These are phyloP conservation scores for Panopea generosa DNA, from an alignment of 2,888 invertebrate species.

Conservation along the genomic window DNA sequence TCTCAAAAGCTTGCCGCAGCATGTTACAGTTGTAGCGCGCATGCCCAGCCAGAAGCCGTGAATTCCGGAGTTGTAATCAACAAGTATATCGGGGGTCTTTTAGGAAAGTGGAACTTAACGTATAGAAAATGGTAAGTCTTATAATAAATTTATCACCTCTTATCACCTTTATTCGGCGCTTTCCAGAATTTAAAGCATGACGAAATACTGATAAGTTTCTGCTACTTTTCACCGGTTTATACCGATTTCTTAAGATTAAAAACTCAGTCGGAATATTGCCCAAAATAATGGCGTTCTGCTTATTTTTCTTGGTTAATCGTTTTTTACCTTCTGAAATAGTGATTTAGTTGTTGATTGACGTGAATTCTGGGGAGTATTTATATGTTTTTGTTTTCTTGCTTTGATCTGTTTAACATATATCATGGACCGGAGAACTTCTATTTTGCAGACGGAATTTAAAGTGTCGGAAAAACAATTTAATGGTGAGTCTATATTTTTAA, in stretches of 20 bases:
- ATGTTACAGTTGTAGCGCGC: no score
- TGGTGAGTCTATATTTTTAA: conserved; percentile 55
- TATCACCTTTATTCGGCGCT: conserved; percentile 38
- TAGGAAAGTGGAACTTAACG: conserved; percentile 32
- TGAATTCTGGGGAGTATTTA: conserved; percentile 21
- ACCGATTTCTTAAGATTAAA: no score
- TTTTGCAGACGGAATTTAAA: conserved; percentile 72
- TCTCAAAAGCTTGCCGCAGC: no score
- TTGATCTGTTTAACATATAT: conserved; percentile 1
- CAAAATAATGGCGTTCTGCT: no score
- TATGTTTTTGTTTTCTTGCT: conserved; percentile 10
- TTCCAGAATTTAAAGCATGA: conserved; percentile 39
- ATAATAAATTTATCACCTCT: conserved; percentile 44
- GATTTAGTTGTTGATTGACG: conserved; percentile 9
- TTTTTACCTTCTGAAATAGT: no score
- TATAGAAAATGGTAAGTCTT: conserved; percentile 57
- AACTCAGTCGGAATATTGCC: no score
- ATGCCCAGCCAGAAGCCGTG: conserved; percentile 14
- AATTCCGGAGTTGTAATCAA: conserved; percentile 24
- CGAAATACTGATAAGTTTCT: conserved; percentile 9
- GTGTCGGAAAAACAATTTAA: conserved; percentile 70
- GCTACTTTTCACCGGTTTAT: not conserved
- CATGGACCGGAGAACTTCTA: conserved; percentile 55
- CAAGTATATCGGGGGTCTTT: conserved; percentile 31
- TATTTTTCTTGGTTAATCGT: no score